Evolutionary conservation across 2,113 vertebrate species (phyloP), one percentile per base, ranked within the genome.

Genomic region (Synodontis membranacea): DNA sequence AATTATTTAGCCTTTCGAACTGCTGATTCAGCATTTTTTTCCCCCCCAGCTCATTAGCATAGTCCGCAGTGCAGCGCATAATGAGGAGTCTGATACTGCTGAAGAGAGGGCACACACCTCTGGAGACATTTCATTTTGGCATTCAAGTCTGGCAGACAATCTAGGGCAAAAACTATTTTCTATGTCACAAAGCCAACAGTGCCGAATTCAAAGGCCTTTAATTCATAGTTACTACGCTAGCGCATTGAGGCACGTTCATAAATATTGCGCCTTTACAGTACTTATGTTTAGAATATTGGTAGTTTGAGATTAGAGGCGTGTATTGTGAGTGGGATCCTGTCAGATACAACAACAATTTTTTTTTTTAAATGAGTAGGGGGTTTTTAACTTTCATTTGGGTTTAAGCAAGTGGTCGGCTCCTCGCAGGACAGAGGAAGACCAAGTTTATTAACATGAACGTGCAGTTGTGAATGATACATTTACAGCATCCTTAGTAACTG

Each of bases 11-110:
- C 78, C 81, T 62, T 79, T 90, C 54, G 88, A 54, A 42, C 52
- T 88, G 92, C 91, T 90, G 92, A 92, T 91, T 88, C 90, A 85
- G 90, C 82, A 54, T 23, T 89, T 92, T 91, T 89, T 84, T 17
- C n/a, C n/a, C n/a, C n/a, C n/a, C n/a, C 84, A 72, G 31, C 78
- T 88, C 82, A 80, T 91, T 88, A 79, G 87, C 88, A 89, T 91
- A 91, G 79, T 50, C 88, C 82, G 88, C 90, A 89, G 87, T 88
- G 88, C 88, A 82, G 70, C 68, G 84, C 90, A 91, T 91, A 91
- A 87, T 88, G 74, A 88, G 80, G 37, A 87, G 80, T 68, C 50
- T 86, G 72, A 80, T 44, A 74, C 68, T 86, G 84, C 80, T 83
- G 87, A 87, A 75, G 86, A 87, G 86, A 87, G 86, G 88, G 54